Percentiles rank a stretch among this genome's conserved stretches.
These are phyloP conservation scores for Erebia ligea DNA, from an alignment of 2,888 invertebrate genomes.

Conservation along the genomic window DNA sequence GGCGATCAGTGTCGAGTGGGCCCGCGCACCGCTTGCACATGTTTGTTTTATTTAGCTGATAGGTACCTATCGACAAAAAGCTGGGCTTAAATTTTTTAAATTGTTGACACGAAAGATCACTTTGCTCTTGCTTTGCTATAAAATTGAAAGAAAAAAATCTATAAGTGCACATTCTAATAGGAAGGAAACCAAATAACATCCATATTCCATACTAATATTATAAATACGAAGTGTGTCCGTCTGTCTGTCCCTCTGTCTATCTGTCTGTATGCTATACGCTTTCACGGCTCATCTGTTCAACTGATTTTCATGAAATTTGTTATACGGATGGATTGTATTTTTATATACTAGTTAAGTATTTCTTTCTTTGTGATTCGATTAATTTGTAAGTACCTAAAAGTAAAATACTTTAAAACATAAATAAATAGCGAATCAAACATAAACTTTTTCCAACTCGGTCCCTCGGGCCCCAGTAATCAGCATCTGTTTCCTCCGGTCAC, in stretches of 20 bases:
- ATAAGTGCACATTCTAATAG: no score
- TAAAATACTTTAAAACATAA: slow-evolving; percentile 3
- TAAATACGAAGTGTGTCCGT: no score
- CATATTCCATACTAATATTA: no score
- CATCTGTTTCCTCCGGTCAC: slow-evolving; percentile 56
- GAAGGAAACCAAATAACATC: no score
- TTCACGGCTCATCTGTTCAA: no score
- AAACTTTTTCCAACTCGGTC: slow-evolving; percentile 39
- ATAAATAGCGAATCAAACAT: slow-evolving; percentile 31
- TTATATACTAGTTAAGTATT: no score
- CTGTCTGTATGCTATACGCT: no score
- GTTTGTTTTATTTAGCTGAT: slow-evolving; percentile 22
- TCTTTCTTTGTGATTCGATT: not conserved
- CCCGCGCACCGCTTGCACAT: not conserved
- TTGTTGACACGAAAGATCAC: not conserved
- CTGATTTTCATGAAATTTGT: no score
- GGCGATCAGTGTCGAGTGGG: slow-evolving; percentile 43
- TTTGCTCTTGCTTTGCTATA: no score
- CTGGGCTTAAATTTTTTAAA: not conserved
- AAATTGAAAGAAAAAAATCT: no score
- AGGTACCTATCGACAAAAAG: slow-evolving; percentile 5
- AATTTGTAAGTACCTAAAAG: not conserved
- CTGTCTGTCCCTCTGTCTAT: no score
- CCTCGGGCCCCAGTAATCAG: slow-evolving; percentile 43
- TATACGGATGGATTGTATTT: no score